These are phyloP conservation scores for Hemistola chrysoprasaria DNA, from an alignment of 2,888 invertebrate genomes.

Conservation along the genomic window DNA sequence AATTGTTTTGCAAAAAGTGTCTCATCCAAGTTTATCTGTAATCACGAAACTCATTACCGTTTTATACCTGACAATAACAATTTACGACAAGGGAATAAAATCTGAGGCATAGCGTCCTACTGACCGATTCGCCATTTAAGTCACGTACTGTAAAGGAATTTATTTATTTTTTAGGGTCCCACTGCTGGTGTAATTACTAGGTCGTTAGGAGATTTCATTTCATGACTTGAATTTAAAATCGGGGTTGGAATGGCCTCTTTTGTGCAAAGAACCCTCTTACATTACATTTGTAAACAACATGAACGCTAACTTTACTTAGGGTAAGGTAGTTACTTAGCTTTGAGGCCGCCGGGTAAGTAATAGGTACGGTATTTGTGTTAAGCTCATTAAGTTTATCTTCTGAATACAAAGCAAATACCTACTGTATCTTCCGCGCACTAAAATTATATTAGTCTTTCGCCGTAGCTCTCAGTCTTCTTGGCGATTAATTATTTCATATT, in stretches of 20 bases:
- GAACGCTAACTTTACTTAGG: constrained; percentile 1
- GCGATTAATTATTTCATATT: no score
- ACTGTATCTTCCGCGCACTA: no score
- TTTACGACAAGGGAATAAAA: constrained; percentile 33
- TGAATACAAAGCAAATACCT: no score
- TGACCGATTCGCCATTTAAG: constrained; percentile 31
- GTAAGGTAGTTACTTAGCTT: constrained; percentile 1
- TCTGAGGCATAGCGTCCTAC: constrained; percentile 16
- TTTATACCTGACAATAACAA: constrained; percentile 30
- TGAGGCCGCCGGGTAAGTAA: background rate
- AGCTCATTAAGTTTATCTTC: no score
- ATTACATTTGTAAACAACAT: constrained; percentile 14
- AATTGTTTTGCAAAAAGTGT: background rate
- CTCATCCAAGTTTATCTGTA: constrained; percentile 15
- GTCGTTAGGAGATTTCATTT: constrained; percentile 43
- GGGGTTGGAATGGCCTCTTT: constrained; percentile 16
- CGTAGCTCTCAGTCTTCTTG: no score
- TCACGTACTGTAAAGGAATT: constrained; percentile 46
- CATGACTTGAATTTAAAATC: constrained; percentile 40
- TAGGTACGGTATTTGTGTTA: no score
- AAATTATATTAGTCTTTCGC: no score
- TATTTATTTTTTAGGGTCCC: constrained; percentile 44
- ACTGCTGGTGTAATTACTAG: constrained; percentile 44
- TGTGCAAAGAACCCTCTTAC: constrained; percentile 13
- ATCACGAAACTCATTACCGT: constrained; percentile 22